phyloP scores from a whole-genome alignment of 2,113 vertebrate genomes.

The Spermophilus dauricus region DNA sequence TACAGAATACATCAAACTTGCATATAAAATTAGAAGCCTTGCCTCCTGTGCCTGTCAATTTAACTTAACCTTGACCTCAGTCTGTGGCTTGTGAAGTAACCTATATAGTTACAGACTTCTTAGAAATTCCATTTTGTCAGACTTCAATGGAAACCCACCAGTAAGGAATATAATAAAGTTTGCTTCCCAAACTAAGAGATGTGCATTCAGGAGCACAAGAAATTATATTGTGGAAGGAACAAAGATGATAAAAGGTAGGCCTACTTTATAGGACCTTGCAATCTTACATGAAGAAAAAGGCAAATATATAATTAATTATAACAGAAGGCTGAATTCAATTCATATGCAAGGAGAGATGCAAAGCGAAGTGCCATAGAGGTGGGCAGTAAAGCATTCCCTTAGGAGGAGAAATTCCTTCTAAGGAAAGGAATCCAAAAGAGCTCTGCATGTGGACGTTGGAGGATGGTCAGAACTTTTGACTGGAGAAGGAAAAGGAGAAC shows the following conservation, averaged over 20 bases:
- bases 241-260: not conserved
- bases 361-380: not conserved
- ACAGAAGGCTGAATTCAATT: constrained; percentile 23
- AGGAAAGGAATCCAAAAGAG: not conserved
- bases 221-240: not conserved
- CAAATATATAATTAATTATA: not conserved
- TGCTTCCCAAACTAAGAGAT: constrained; percentile 16
- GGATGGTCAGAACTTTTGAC: not conserved
- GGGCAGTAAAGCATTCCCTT: not conserved
- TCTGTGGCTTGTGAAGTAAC: not conserved
- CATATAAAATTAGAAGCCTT: constrained; percentile 14
- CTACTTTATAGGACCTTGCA: not conserved
- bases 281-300: constrained; percentile 26
- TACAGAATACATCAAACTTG: not conserved
- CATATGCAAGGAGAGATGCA: not conserved
- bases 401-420: constrained; percentile 10
- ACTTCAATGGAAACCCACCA: constrained; percentile 40
- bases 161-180: not conserved
- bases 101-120: constrained; percentile 20
- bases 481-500: not conserved
- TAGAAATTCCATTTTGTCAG: not conserved
- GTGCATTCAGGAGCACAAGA: not conserved
- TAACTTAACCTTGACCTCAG: not conserved
- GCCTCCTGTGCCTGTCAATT: not conserved
- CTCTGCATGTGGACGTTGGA: not conserved